Percentiles rank a stretch among this genome's conserved stretches.
These are phyloP conservation scores for Tetragonula clypearis DNA, from an alignment of 1,140 invertebrate genomes.

Conservation along the genomic window DNA sequence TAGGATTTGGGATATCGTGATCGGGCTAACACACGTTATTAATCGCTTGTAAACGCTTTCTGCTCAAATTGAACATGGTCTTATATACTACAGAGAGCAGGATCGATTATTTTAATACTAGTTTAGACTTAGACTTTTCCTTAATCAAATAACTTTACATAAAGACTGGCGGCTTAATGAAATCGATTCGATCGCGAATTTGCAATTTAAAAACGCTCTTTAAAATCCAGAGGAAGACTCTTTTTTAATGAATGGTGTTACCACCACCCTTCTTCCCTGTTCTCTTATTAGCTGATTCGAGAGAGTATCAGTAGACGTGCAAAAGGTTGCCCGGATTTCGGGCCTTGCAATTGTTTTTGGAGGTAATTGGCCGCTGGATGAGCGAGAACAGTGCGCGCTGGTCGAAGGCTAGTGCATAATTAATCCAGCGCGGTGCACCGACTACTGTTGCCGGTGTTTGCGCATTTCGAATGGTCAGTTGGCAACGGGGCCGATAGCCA, in stretches of 20 bases:
- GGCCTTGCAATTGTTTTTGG: conserved; percentile 69
- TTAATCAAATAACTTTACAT: background rate
- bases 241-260: background rate
- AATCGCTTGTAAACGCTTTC: background rate
- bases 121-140: fast-evolving
- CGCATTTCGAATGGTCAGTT: conserved; percentile 56
- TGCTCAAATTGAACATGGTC: background rate
- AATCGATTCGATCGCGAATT: background rate
- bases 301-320: background rate
- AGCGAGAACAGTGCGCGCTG: conserved; percentile 55
- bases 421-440: conserved; percentile 71
- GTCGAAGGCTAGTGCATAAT: conserved; percentile 73
- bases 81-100: background rate
- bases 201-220: conserved; percentile 17
- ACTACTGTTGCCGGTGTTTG: conserved; percentile 52
- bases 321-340: conserved; percentile 61
- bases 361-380: conserved; percentile 72
- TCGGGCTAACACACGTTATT: background rate
- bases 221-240: conserved; percentile 5
- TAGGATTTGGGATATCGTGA: background rate
- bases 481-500: conserved; percentile 36
- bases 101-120: background rate
- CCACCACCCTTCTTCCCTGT: background rate
- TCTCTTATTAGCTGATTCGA: background rate
- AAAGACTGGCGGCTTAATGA: no score